A percentile compares a stretch with the other conserved stretches of the same genome.
phyloP scores from a whole-genome alignment of 2,113 vertebrate species.

The Dendrocopos noguchii region DNA sequence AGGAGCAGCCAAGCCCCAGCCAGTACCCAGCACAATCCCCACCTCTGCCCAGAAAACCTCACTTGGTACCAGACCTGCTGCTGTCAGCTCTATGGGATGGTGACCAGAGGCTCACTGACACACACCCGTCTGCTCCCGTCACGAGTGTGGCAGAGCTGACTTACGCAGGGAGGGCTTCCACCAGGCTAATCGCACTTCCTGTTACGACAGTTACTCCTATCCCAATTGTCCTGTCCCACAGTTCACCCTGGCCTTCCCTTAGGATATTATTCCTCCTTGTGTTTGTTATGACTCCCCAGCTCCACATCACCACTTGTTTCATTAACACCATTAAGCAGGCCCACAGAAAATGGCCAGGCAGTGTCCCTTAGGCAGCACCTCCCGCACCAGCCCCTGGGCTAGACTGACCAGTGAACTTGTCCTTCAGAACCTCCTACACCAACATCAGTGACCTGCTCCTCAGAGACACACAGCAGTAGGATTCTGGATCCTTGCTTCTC shows the following conservation, averaged over 20 bases:
- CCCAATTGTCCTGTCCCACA: background rate
- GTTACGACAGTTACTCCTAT: background rate
- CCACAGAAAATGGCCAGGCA: rapidly evolving
- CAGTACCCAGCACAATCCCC: rapidly evolving
- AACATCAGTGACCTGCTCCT: rapidly evolving
- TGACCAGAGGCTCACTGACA: background rate
- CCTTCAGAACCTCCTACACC: background rate
- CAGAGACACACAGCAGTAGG: background rate
- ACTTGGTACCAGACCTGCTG: rapidly evolving
- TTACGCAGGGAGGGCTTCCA: background rate
- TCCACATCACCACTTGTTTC: rapidly evolving
- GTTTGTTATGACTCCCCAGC: background rate
- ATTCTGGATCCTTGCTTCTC: rapidly evolving
- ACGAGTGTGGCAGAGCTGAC: rapidly evolving
- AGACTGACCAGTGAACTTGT: rapidly evolving
- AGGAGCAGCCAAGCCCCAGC: background rate
- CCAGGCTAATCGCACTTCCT: background rate
- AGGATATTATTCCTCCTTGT: rapidly evolving
- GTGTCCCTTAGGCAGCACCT: background rate
- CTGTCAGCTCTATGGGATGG: rapidly evolving
- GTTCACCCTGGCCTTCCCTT: background rate
- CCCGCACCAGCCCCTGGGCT: background rate
- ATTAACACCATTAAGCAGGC: no score
- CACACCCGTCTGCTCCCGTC: rapidly evolving
- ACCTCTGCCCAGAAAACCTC: background rate